Evolutionary conservation across 1,140 invertebrate species (phyloP).

Genomic region (Xylocopa sonorina): DNA sequence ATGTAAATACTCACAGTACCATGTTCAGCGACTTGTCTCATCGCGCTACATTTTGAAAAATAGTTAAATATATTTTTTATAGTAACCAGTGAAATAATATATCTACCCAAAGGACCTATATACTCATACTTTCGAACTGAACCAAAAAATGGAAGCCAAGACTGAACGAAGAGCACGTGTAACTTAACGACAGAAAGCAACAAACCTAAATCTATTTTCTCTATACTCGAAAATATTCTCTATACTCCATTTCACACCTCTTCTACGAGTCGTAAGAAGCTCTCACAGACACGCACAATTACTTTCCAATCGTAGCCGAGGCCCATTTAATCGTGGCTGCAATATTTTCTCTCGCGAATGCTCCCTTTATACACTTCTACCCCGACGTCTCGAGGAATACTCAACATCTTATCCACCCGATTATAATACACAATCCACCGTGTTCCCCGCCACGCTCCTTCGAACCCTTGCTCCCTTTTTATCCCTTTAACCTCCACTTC

Average conservation of each 20-base stretch:
- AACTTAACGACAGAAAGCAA: too few relatives aligned
- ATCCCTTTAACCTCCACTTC: constrained; percentile 48
- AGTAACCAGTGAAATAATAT: too few relatives aligned
- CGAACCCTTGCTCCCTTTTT: constrained; percentile 43
- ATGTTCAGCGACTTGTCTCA: too few relatives aligned
- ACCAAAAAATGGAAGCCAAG: too few relatives aligned
- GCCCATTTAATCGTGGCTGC: constrained; percentile 5
- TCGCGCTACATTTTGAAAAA: too few relatives aligned
- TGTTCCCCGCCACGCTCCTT: neutral
- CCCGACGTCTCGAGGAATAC: constrained; percentile 33
- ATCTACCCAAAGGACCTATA: too few relatives aligned
- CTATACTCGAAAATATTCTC: too few relatives aligned
- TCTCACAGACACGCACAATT: neutral
- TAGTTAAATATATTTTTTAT: too few relatives aligned
- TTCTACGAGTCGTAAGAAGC: neutral
- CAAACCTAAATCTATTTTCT: too few relatives aligned
- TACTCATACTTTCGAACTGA: too few relatives aligned
- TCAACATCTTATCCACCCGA: constrained; percentile 40
- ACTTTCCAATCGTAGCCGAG: neutral
- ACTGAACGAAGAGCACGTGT: too few relatives aligned
- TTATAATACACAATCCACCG: constrained; percentile 56
- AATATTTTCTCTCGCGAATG: neutral
- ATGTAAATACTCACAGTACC: too few relatives aligned
- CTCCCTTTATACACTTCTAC: neutral
- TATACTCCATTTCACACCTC: neutral